Percentiles rank a stretch among this genome's conserved stretches.
Conservation (phyloP, 1,140 invertebrate genomes). For the Orius laevigatus region DNA sequence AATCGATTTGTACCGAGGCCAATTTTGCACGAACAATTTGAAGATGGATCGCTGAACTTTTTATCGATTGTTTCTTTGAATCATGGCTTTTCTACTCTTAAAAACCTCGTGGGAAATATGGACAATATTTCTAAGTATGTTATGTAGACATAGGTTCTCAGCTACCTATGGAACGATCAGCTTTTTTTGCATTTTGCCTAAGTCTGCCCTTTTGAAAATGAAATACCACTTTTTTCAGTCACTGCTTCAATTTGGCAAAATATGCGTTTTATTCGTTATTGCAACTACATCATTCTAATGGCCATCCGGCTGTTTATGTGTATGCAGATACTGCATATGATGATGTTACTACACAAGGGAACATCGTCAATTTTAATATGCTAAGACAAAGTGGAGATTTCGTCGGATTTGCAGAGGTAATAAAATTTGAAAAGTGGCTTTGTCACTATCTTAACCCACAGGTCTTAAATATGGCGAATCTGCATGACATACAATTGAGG, state of each 20-base stretch:
- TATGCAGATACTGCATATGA: conserved; percentile 58
- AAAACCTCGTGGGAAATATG: conserved; percentile 44
- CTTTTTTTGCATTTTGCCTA: not conserved
- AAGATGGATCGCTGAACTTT: conserved; percentile 86
- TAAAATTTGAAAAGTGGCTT: conserved; percentile 5
- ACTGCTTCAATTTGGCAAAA: conserved; percentile 60
- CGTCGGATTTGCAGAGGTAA: conserved; percentile 77
- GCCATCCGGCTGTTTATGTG: conserved; percentile 44
- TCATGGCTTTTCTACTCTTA: conserved; percentile 60
- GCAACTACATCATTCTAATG: conserved; percentile 56
- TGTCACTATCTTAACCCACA: conserved; percentile 26
- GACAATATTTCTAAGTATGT: conserved; percentile 36
- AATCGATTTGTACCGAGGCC: conserved; percentile 50
- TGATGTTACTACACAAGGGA: conserved; percentile 51
- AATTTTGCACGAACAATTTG: conserved; percentile 63
- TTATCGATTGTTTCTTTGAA: conserved; percentile 65
- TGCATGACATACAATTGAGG: conserved; percentile 72
- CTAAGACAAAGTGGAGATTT: conserved; percentile 54
- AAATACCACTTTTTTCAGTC: conserved; percentile 23
- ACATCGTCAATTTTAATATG: conserved; percentile 80
- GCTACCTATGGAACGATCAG: not conserved
- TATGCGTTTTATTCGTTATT: conserved; percentile 49
- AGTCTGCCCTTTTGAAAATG: not conserved
- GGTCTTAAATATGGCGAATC: conserved; percentile 75
- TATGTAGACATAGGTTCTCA: not conserved